A percentile compares a stretch with the other conserved stretches of the same genome.
These are phyloP conservation scores for Sebastes cheni DNA, from an alignment of 2,797 vertebrate genomes.

Conservation along the genomic window DNA sequence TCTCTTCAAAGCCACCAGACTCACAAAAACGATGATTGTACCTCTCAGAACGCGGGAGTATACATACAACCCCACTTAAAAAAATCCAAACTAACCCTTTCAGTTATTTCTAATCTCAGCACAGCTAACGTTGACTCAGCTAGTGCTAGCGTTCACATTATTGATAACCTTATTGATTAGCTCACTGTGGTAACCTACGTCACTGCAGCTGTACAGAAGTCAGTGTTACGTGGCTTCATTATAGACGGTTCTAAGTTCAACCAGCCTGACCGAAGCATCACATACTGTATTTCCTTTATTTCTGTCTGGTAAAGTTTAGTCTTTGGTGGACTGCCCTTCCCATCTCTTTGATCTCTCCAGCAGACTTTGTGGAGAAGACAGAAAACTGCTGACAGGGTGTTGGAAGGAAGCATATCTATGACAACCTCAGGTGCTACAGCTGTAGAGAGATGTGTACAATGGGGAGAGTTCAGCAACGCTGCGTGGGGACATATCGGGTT, in stretches of 20 bases:
- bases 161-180: too few relatives aligned
- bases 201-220: not conserved
- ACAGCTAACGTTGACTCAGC: too few relatives aligned
- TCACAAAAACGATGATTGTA: too few relatives aligned
- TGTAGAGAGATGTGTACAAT: not conserved
- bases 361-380: conserved; percentile 10
- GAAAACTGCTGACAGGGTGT: conserved; percentile 20
- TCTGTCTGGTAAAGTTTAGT: conserved; percentile 4
- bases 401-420: conserved; percentile 15
- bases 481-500: not conserved
- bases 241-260: not conserved
- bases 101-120: too few relatives aligned
- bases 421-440: not conserved
- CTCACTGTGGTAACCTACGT: too few relatives aligned
- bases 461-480: not conserved
- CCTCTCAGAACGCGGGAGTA: too few relatives aligned
- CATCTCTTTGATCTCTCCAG: conserved; percentile 1
- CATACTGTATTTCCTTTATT: conserved; percentile 1
- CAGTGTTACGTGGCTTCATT: not conserved
- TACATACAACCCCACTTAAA: too few relatives aligned
- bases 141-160: too few relatives aligned
- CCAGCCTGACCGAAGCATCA: not conserved
- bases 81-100: too few relatives aligned
- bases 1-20: too few relatives aligned
- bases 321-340: conserved; percentile 7